Percentiles rank a stretch among this genome's conserved stretches.
Evolutionary conservation across 2,888 invertebrate genomes (phyloP).

Genomic region (Leucoptera coffeella): DNA sequence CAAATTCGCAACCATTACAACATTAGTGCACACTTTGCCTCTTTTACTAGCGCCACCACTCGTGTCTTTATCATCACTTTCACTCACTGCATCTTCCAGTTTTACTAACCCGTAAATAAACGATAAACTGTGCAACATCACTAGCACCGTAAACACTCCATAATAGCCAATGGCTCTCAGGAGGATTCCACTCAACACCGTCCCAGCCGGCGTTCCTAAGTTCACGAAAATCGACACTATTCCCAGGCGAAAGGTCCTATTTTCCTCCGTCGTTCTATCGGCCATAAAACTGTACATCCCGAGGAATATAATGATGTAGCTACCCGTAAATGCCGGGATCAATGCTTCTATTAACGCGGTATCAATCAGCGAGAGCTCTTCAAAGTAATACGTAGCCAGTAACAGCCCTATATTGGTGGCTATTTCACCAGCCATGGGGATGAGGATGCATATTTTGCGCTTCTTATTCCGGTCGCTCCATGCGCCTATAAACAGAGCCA

Average conservation of each 20-base stretch:
- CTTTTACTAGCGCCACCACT: not conserved
- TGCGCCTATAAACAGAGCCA: conserved; percentile 54
- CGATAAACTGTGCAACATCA: conserved; percentile 21
- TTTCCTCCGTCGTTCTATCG: conserved; percentile 51
- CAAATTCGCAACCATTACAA: conserved; percentile 21
- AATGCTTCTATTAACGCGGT: conserved; percentile 51
- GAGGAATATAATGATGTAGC: conserved; percentile 54
- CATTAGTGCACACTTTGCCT: conserved; percentile 6
- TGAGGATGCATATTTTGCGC: conserved; percentile 52
- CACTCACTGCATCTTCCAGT: conserved; percentile 24
- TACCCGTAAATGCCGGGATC: conserved; percentile 55
- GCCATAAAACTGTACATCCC: conserved; percentile 59
- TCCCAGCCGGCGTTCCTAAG: conserved; percentile 45
- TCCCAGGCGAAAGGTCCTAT: conserved; percentile 58
- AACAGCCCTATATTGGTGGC: conserved; percentile 45
- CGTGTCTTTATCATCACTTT: conserved; percentile 8
- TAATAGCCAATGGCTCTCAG: conserved; percentile 35
- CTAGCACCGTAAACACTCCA: conserved; percentile 32
- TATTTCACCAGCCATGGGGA: conserved; percentile 52
- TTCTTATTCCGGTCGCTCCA: conserved; percentile 58
- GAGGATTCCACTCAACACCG: conserved; percentile 44
- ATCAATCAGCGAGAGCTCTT: conserved; percentile 38
- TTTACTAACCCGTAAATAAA: conserved; percentile 29
- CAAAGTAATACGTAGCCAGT: conserved; percentile 51
- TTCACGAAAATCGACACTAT: conserved; percentile 51